These are phyloP conservation scores for Boloria euphrosyne DNA, from an alignment of 2,888 invertebrate genomes.

Conservation along the genomic window DNA sequence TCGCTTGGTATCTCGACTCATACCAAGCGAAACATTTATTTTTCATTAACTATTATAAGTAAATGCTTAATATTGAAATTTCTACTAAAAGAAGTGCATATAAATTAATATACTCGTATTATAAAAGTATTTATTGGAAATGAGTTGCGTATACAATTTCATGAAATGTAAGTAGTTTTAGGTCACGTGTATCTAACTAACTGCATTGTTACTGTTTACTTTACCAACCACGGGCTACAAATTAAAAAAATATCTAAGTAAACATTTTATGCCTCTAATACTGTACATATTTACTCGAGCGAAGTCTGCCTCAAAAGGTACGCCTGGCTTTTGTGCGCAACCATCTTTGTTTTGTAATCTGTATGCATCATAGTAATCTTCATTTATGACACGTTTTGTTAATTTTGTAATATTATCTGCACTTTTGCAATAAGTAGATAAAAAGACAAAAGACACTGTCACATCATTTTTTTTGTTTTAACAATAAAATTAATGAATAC, in stretches of 20 bases:
- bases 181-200: too few relatives aligned
- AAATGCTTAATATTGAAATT: too few relatives aligned
- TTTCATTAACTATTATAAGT: too few relatives aligned
- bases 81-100: too few relatives aligned
- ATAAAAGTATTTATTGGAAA: too few relatives aligned
- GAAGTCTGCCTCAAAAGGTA: conserved; percentile 27
- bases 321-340: conserved; percentile 21
- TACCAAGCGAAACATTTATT: too few relatives aligned
- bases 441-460: too few relatives aligned
- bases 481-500: too few relatives aligned
- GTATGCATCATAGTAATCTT: conserved; percentile 19
- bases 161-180: background rate
- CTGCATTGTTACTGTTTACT: conserved; percentile 1
- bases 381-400: conserved; percentile 10
- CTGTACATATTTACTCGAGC: conserved; percentile 26
- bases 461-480: too few relatives aligned
- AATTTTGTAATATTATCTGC: conserved; percentile 12
- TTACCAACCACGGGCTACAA: conserved; percentile 11
- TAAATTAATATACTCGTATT: too few relatives aligned
- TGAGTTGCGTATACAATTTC: background rate
- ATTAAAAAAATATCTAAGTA: conserved; percentile 22
- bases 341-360: conserved; percentile 30
- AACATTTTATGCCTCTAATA: conserved; percentile 28
- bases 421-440: too few relatives aligned
- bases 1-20: too few relatives aligned